Percentiles rank a stretch among this genome's conserved stretches.
Evolutionary conservation across 2,888 invertebrate species (phyloP).

Genomic region (Ennomos fuscantarius): DNA sequence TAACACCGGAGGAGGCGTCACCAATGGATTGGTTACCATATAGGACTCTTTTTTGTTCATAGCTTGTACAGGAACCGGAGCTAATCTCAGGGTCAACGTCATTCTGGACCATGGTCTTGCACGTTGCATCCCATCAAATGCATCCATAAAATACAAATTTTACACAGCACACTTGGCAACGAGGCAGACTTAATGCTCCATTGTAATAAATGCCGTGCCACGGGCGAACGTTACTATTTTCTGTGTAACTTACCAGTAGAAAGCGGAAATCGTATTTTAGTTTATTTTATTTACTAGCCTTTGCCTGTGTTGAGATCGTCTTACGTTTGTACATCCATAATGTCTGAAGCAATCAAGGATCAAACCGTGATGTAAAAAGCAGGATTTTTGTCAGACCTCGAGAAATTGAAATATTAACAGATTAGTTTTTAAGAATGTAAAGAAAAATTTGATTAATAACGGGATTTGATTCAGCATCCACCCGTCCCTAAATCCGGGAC

Average conservation of each 20-base stretch:
- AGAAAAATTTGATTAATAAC: no score
- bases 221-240: conserved; percentile 3
- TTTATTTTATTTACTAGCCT: conserved; percentile 1
- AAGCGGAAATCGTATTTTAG: conserved; percentile 11
- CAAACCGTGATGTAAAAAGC: no score
- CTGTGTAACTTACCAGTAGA: conserved; percentile 5
- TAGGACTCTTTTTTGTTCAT: not conserved
- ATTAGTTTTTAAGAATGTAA: no score
- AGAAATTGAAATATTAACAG: no score
- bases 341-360: no score
- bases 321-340: no score
- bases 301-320: no score
- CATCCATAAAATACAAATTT: conserved; percentile 35
- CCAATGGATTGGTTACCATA: no score
- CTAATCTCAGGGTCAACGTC: conserved; percentile 22
- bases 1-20: no score
- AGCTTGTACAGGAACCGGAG: not conserved
- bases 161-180: conserved; percentile 24
- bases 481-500: no score
- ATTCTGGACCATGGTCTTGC: not conserved
- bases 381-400: no score
- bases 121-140: conserved; percentile 24
- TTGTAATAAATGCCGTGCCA: conserved; percentile 31
- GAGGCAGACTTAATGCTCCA: conserved; percentile 34
- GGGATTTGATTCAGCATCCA: no score